phyloP scores from a whole-genome alignment of 30 jellyfish, hydroid and myxozoan genomes.

The Catostylus mosaicus region DNA sequence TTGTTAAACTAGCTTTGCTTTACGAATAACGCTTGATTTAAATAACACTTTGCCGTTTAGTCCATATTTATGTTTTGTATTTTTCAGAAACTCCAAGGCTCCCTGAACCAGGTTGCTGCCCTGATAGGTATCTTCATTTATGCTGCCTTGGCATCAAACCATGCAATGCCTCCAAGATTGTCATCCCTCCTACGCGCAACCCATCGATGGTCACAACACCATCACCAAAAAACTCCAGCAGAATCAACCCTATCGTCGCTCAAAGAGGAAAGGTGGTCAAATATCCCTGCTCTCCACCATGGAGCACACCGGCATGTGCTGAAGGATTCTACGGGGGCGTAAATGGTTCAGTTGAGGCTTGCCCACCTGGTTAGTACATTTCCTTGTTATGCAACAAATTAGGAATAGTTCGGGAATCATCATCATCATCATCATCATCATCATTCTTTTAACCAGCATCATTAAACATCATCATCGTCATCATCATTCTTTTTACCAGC shows the following conservation, averaged over 20 bases:
- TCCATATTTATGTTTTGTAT: too few species aligned
- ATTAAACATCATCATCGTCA: too few species aligned
- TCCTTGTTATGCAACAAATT: too few species aligned
- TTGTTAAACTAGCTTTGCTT: too few species aligned
- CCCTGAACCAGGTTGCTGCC: slow-evolving; percentile 72
- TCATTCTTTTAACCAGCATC: too few species aligned
- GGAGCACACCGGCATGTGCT: slow-evolving; percentile 69
- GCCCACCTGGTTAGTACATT: slow-evolving; percentile 65
- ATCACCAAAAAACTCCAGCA: background rate
- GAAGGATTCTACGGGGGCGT: slow-evolving; percentile 49
- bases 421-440: too few species aligned
- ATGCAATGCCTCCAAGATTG: slow-evolving; percentile 30
- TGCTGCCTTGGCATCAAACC: slow-evolving; percentile 54
- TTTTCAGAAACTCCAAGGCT: slow-evolving; percentile 62
- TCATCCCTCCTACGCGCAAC: background rate
- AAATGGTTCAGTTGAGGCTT: slow-evolving; percentile 37
- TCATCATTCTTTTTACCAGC: too few species aligned
- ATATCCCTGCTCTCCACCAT: slow-evolving; percentile 71
- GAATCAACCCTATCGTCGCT: background rate
- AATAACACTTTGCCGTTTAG: too few species aligned
- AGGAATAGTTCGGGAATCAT: too few species aligned
- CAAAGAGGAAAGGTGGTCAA: slow-evolving; percentile 1
- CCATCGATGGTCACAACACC: background rate
- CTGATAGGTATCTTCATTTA: slow-evolving; percentile 14
- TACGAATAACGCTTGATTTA: too few species aligned